Base-by-base conservation (phyloP, 2,113 vertebrate genomes). In the Lipophrys pholis region DNA sequence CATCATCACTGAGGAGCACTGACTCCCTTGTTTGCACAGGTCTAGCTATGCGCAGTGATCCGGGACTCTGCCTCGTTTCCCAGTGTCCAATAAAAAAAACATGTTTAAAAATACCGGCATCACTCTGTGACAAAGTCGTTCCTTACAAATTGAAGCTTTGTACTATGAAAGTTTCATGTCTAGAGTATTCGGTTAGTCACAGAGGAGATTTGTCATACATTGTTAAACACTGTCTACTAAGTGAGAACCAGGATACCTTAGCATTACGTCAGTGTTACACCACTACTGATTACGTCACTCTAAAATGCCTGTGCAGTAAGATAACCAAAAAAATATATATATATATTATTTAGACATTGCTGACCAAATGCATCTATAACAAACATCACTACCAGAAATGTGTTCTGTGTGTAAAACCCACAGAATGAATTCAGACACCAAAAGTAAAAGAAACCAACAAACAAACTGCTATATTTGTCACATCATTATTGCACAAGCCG, bases 261-360 rank as follows among this genome's bases (percentile, higher is more conserved):
- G 84, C 87, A 90, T 89, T 89, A 91, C 87, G 75, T 91, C 89
- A 89, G 67, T 50, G 61, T 80, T 80, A 76, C 54, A 87, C 55
- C 58, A 55, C 51, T 56, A 51, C 49, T 80, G 74, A 80, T 89
- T 88, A 85, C 84, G 76, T 91, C 90, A 91, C 77, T 80, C 66
- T 58, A 53, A 83, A 80, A 67, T 17, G 54, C 80, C 15, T 73
- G 51, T 60, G 17, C 57, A 61, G 66, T 51, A 39, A 36, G 45
- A 67, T 48, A 57, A 73, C 60, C 76, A 45, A 67, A 54, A n/a
- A n/a, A n/a, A n/a, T n/a, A n/a, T n/a, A n/a, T n/a, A n/a, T n/a
- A n/a, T n/a, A n/a, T n/a, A n/a, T n/a, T n/a, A 48, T 71, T 15
- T 59, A 4, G 21, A 30, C 21, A 30, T 30, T 30, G 4, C 21